Conservation (phyloP, 2,888 invertebrate genomes). For the Drosophila lutescens region DNA sequence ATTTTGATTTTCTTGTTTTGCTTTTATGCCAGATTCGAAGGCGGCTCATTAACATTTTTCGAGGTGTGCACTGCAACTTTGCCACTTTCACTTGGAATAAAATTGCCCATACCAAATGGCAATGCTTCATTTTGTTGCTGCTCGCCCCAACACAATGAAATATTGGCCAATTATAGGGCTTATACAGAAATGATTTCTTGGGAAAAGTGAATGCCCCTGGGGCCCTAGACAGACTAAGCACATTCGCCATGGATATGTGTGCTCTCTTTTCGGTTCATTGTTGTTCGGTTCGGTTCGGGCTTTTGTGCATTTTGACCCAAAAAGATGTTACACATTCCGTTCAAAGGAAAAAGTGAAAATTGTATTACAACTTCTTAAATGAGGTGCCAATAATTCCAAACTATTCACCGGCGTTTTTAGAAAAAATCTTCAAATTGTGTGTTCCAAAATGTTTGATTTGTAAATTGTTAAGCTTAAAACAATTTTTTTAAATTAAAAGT, state of each 20-base stretch:
- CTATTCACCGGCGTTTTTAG: background rate
- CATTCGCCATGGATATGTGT: conserved; percentile 25
- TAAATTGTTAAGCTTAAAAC: no score
- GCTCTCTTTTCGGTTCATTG: conserved; percentile 33
- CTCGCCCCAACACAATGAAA: conserved; percentile 57
- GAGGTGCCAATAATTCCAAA: background rate
- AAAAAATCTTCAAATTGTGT: background rate
- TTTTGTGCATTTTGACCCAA: conserved; percentile 36
- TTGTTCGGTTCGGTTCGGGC: background rate
- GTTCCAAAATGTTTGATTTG: no score
- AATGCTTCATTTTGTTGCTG: conserved; percentile 47
- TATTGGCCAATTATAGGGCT: conserved; percentile 67
- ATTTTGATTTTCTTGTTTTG: conserved; percentile 34
- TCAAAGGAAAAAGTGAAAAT: conserved; percentile 11
- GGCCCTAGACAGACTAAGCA: conserved; percentile 24
- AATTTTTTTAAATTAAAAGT: no score
- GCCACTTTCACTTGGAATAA: conserved; percentile 77
- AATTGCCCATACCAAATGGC: conserved; percentile 66
- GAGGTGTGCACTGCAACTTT: conserved; percentile 75
- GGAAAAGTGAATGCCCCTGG: conserved; percentile 65
- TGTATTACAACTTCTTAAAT: background rate
- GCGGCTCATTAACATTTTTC: conserved; percentile 74
- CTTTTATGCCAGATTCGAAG: conserved; percentile 40
- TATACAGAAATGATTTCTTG: conserved; percentile 53
- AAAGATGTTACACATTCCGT: conserved; percentile 24